Base-by-base conservation (phyloP, 2,113 vertebrate species). In the Rhegmatorhina hoffmannsi region DNA sequence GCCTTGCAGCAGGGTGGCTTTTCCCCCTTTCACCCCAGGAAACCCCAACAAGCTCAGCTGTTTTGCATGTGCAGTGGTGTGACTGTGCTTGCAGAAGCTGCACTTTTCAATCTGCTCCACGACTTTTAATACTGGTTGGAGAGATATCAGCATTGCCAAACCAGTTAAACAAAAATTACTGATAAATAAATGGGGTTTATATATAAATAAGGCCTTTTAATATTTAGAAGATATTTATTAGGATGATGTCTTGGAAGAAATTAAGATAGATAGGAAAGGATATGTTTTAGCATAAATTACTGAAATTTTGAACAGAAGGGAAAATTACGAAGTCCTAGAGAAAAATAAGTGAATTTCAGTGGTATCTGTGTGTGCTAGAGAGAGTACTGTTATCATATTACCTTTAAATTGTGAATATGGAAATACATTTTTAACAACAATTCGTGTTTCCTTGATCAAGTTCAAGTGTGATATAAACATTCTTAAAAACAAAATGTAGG, bases 381-480 rank as follows among this genome's bases (percentile, higher is more conserved):
- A 31, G 24, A 52, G 52, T 79, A 53, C 50, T 85, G 77, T 67
- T 88, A 82, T 33, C 14, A 44, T 10, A 72, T 49, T 92, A 69
- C 25, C 55, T 69, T 77, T 69, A 55, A 11, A 21, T 16, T 82
- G 38, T 56, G 74, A 85, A 95, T 88, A 93, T 6, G 38, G 60
- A 96, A 96, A 53, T 38, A 63, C n/a, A 69, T 91, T 90, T 96
- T 94, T 91, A 60, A 84, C 50, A 23, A 17, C 50, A 23, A 17
- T 44, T 73, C 34, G 29, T 25, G 52, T 79, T 68, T 85, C 28
- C 29, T 93, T 83, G 50, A 33, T 81, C 46, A 60, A 26, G 69
- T 75, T 69, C 47, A 90, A 74, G 69, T 62, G 29, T 43, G 25
- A 33, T 40, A 55, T 60, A 84, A 87, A 90, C 76, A 81, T 95